Conservation (phyloP, 2,113 vertebrate genomes). For the Albula glossodonta region DNA sequence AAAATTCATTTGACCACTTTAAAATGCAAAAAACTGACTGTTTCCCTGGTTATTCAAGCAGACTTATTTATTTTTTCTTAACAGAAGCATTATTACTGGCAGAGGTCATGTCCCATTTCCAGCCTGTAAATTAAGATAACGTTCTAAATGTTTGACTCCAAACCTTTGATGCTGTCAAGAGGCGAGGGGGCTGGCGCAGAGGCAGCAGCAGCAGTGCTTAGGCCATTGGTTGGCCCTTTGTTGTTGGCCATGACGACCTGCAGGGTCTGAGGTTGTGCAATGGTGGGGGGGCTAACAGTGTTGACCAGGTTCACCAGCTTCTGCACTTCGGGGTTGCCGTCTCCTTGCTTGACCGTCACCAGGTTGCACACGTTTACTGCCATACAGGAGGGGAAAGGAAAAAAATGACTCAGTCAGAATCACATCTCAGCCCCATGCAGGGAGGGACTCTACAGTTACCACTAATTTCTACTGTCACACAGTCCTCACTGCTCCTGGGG, state of each 20-base stretch:
- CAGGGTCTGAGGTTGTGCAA: slow-evolving; percentile 67
- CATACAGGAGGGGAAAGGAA: slow-evolving; percentile 38
- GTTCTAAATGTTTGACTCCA: not conserved
- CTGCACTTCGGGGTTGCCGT: slow-evolving; percentile 70
- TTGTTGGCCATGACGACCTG: slow-evolving; percentile 69
- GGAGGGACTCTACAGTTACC: not conserved
- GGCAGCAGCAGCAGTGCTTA: not conserved
- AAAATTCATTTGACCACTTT: too few species aligned
- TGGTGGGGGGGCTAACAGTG: slow-evolving; percentile 60
- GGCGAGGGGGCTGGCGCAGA: not conserved
- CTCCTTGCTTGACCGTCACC: slow-evolving; percentile 72
- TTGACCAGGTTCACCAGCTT: slow-evolving; percentile 75
- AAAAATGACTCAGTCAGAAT: not conserved
- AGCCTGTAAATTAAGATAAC: not conserved
- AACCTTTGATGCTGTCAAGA: slow-evolving; percentile 23
- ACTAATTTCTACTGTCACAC: not conserved
- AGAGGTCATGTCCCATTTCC: not conserved
- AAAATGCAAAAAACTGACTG: too few species aligned
- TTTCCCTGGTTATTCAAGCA: not conserved
- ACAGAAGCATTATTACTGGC: not conserved
- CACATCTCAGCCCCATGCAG: not conserved
- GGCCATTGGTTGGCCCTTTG: slow-evolving; percentile 59
- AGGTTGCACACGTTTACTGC: slow-evolving; percentile 75
- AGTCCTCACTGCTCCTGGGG: not conserved
- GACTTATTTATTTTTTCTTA: too few species aligned